Conservation (phyloP, 37 sponge, comb jelly and placozoan species). For the Aplysina aerophoba region DNA sequence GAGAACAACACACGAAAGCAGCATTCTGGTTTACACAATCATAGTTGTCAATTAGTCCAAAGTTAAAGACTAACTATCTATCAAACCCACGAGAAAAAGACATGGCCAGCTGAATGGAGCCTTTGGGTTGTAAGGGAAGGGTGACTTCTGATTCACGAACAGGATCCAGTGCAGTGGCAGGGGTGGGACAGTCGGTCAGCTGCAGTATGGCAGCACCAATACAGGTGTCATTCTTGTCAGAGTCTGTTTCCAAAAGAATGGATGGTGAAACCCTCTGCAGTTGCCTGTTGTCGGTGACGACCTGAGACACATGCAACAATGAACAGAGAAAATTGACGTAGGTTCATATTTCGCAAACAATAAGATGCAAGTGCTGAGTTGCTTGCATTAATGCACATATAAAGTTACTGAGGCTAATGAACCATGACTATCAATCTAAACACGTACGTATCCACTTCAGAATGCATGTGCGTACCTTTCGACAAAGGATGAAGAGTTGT, state of each 20-base stretch:
- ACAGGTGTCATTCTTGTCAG: constrained; percentile 29
- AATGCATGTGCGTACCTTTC: background rate
- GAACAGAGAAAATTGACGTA: background rate
- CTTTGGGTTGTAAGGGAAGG: constrained; percentile 32
- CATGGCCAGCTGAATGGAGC: constrained; percentile 20
- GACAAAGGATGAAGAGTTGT: constrained; percentile 40
- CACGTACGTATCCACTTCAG: background rate
- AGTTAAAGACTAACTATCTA: no score
- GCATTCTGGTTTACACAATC: no score
- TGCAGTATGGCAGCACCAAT: constrained; percentile 32
- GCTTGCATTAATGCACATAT: no score
- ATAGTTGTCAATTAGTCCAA: no score
- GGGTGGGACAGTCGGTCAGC: constrained; percentile 4
- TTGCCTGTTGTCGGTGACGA: background rate
- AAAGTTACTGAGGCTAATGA: no score
- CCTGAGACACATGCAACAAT: background rate
- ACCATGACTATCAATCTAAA: no score
- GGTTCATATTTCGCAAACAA: background rate
- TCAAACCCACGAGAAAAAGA: constrained; percentile 25
- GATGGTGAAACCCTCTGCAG: background rate
- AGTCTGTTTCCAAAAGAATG: background rate
- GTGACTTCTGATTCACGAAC: background rate
- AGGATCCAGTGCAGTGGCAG: background rate
- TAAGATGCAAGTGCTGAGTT: no score
- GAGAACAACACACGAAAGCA: no score